These are phyloP conservation scores for Hyperoplus lanceolatus DNA, from an alignment of 2,797 vertebrate genomes.

Conservation along the genomic window DNA sequence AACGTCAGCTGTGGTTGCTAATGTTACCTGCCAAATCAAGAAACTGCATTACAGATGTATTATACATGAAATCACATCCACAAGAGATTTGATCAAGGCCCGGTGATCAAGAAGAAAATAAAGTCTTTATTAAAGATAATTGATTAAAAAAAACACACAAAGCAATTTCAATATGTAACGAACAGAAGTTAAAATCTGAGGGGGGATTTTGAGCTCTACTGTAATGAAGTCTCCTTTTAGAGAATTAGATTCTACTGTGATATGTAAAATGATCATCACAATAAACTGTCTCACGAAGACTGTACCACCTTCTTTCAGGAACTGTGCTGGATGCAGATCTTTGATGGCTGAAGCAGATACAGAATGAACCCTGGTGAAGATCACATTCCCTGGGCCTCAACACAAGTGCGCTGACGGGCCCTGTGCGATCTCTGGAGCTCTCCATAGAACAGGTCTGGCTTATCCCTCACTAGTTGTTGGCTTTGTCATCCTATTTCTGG, in stretches of 20 bases:
- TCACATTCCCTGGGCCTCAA: conserved; percentile 79
- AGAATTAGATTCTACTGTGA: conserved; percentile 3
- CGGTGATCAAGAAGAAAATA: background rate
- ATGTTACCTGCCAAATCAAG: background rate
- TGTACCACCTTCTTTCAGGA: conserved; percentile 62
- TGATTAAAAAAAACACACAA: background rate
- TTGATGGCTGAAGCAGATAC: conserved; percentile 81
- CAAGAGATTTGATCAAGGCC: background rate
- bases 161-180: background rate
- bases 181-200: conserved; percentile 12
- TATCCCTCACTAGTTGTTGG: background rate
- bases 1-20: background rate
- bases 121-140: background rate
- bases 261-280: conserved; percentile 21
- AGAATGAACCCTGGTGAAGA: conserved; percentile 77
- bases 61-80: background rate
- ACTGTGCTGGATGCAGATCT: conserved; percentile 83
- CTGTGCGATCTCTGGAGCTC: conserved; percentile 84
- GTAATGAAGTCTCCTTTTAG: background rate
- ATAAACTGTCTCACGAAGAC: background rate
- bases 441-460: conserved; percentile 82
- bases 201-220: background rate
- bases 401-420: conserved; percentile 83
- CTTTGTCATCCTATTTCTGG: conserved; percentile 19
- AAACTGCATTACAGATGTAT: background rate